Evolutionary conservation across 35 echinoderm and acorn worm genomes (phyloP).

Genomic region (Apostichopus japonicus): DNA sequence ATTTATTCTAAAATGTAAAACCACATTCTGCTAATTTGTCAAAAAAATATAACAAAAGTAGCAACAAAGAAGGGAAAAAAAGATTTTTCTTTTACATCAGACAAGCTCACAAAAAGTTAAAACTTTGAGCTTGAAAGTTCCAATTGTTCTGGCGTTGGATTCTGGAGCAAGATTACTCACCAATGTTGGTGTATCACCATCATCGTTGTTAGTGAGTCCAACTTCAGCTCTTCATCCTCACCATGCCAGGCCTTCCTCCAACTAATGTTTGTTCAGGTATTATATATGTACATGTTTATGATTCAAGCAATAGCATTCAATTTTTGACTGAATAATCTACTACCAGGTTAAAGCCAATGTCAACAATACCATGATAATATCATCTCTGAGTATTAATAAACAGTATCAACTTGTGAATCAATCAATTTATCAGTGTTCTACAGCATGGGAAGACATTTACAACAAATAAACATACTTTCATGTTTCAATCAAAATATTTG

Average conservation of each 20-base stretch:
- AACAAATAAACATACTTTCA: not conserved
- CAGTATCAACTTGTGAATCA: not conserved
- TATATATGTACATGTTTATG: slow-evolving; percentile 51
- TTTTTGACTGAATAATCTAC: not conserved
- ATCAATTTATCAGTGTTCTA: not conserved
- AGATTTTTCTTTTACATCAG: no score
- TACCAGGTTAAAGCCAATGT: not conserved
- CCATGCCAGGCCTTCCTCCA: slow-evolving; percentile 12
- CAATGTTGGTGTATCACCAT: not conserved
- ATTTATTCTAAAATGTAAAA: not conserved
- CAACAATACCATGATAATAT: not conserved
- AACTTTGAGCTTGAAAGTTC: no score
- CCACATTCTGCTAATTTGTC: not conserved
- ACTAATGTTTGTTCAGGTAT: slow-evolving; percentile 44
- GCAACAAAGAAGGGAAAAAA: not conserved
- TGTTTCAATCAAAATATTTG: not conserved
- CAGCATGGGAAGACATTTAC: slow-evolving; percentile 14
- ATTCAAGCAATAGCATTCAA: slow-evolving; percentile 2
- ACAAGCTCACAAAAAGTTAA: no score
- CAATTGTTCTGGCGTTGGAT: no score
- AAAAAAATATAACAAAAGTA: not conserved
- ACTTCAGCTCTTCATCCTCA: not conserved
- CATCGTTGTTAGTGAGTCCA: not conserved
- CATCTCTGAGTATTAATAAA: not conserved
- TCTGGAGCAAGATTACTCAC: not conserved